phyloP scores from a whole-genome alignment of 2,797 vertebrate species.

The Corythornis leucogaster region DNA sequence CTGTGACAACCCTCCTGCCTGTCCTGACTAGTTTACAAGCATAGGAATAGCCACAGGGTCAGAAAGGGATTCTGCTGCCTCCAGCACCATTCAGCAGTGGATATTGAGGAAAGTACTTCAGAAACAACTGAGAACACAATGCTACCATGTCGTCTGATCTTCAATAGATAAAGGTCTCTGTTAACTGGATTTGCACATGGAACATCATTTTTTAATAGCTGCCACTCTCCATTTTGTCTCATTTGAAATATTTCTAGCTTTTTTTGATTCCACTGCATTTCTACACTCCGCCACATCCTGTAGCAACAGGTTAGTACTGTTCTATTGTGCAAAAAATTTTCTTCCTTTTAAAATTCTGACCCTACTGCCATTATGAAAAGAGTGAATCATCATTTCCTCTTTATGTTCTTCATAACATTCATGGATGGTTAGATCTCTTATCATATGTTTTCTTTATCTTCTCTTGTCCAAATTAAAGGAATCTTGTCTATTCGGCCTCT shows the following conservation, averaged over 20 bases:
- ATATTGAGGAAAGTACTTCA: not conserved
- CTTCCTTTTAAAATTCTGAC: not conserved
- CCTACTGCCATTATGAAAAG: not conserved
- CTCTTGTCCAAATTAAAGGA: constrained; percentile 10
- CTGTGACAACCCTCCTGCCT: not conserved
- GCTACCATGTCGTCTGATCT: not conserved
- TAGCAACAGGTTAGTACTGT: not conserved
- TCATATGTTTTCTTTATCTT: not conserved
- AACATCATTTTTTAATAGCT: not conserved
- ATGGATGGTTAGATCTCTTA: constrained; percentile 11
- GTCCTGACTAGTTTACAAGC: not conserved
- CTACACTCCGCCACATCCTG: not conserved
- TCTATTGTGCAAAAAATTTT: not conserved
- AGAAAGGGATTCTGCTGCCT: not conserved
- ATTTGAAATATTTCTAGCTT: not conserved
- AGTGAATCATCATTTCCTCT: constrained; percentile 35
- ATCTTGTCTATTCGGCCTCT: not conserved
- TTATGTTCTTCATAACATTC: not conserved
- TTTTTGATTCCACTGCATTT: not conserved
- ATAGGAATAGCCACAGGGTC: not conserved
- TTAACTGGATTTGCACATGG: not conserved
- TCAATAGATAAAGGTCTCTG: not conserved
- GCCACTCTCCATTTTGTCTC: not conserved
- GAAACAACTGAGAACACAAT: not conserved
- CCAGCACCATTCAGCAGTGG: not conserved